Conservation (phyloP, 1,140 invertebrate species). For the Phortica variegata region DNA sequence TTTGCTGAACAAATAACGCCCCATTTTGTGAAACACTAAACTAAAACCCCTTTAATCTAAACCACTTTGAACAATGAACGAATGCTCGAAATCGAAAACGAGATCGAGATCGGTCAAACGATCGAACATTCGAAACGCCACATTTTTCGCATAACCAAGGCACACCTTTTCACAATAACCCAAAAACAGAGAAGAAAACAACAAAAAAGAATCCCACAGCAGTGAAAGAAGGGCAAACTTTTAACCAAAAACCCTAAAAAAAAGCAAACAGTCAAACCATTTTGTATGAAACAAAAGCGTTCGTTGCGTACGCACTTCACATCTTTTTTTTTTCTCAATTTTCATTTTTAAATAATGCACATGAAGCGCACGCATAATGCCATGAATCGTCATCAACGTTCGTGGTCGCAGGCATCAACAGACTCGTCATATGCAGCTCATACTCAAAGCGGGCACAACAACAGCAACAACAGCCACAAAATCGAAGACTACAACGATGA, state of each 20-base stretch:
- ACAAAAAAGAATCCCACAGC: slow-evolving; percentile 1
- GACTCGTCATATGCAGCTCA: background rate
- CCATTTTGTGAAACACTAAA: slow-evolving; percentile 30
- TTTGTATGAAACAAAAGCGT: slow-evolving; percentile 35
- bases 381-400: too few species aligned
- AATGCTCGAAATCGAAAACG: background rate
- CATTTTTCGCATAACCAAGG: slow-evolving; percentile 51
- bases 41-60: slow-evolving; percentile 50
- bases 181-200: slow-evolving; percentile 7
- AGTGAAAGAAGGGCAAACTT: slow-evolving; percentile 22
- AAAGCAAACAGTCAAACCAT: background rate
- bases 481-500: background rate
- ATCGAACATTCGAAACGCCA: slow-evolving; percentile 41
- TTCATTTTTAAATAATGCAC: too few species aligned
- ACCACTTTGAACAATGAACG: slow-evolving; percentile 44
- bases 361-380: too few species aligned
- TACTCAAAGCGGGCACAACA: background rate
- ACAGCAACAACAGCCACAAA: background rate
- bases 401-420: slow-evolving; percentile 16
- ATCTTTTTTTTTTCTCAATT: too few species aligned
- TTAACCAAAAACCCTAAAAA: background rate
- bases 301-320: slow-evolving; percentile 13
- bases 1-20: slow-evolving; percentile 52
- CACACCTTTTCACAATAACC: slow-evolving; percentile 38
- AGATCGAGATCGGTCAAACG: slow-evolving; percentile 28